Evolutionary conservation across 2,888 invertebrate genomes (phyloP).

Genomic region (Drosophila sordidapex): DNA sequence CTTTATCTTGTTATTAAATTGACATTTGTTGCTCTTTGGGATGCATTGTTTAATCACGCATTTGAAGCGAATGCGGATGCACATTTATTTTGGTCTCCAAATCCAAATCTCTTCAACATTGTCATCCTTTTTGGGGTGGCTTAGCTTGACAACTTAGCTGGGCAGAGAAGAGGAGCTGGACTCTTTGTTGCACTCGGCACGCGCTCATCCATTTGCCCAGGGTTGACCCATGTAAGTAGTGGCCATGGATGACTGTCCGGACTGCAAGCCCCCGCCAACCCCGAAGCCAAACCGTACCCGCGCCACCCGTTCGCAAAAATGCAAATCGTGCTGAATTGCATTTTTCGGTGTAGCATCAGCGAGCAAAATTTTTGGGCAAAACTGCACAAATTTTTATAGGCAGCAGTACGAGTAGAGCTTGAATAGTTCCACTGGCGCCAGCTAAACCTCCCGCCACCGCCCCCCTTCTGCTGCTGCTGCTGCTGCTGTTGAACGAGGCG

Average conservation of each 20-base stretch:
- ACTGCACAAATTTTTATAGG: conserved; percentile 63
- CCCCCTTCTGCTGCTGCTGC: background rate
- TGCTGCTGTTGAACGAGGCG: conserved; percentile 60
- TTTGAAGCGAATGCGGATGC: conserved; percentile 9
- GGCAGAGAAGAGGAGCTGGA: background rate
- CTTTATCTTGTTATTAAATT: background rate
- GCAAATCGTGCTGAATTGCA: conserved; percentile 78
- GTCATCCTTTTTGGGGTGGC: conserved; percentile 1
- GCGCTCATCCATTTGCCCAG: conserved; percentile 34
- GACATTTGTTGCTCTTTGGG: conserved; percentile 1
- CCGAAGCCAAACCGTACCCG: background rate
- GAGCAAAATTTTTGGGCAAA: conserved; percentile 49
- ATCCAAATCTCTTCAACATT: conserved; percentile 5
- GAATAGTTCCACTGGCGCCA: conserved; percentile 56
- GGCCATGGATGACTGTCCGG: conserved; percentile 8
- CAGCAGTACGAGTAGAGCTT: conserved; percentile 35
- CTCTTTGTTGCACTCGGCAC: conserved; percentile 60
- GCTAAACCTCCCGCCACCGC: background rate
- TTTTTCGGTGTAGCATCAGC: conserved; percentile 56
- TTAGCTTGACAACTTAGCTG: conserved; percentile 22
- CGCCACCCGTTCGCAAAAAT: conserved; percentile 34
- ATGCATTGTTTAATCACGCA: conserved; percentile 20
- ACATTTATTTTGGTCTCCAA: conserved; percentile 19
- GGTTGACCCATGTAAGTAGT: conserved; percentile 42
- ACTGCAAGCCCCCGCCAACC: background rate